Evolutionary conservation across 2,888 invertebrate species (phyloP).

Genomic region (Hipparchia sbordonii): DNA sequence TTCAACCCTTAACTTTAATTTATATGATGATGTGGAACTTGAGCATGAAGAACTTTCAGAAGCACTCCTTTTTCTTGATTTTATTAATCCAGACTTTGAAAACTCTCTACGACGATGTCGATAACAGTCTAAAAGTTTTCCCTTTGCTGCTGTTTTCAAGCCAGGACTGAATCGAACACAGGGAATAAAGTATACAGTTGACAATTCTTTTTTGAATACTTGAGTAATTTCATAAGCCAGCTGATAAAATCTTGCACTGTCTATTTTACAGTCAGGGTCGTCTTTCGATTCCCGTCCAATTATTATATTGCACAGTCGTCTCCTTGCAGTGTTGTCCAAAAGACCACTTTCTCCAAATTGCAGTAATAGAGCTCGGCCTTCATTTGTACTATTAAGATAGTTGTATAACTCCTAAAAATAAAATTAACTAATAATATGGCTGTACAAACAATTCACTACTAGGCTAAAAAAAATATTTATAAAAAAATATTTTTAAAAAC

Average conservation of each 20-base stretch:
- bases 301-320: constrained; percentile 4
- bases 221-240: constrained; percentile 7
- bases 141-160: too few species aligned
- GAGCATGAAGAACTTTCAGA: too few species aligned
- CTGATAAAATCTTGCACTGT: constrained; percentile 7
- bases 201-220: not conserved
- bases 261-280: constrained; percentile 6
- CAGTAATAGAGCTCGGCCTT: constrained; percentile 4
- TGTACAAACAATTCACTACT: too few species aligned
- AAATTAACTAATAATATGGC: too few species aligned
- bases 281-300: constrained; percentile 6
- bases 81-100: too few species aligned
- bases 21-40: not conserved
- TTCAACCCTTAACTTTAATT: constrained; percentile 1
- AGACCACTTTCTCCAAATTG: constrained; percentile 6
- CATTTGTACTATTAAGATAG: not conserved
- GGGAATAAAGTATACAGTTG: too few species aligned
- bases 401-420: too few species aligned
- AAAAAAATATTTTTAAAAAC: too few species aligned
- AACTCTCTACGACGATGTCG: not conserved
- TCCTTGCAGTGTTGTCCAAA: constrained; percentile 6
- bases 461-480: too few species aligned
- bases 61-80: too few species aligned
- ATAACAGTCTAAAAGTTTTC: not conserved
- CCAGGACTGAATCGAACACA: too few species aligned